Conservation (phyloP, 2,888 invertebrate species). For the Ferrisia virgata region DNA sequence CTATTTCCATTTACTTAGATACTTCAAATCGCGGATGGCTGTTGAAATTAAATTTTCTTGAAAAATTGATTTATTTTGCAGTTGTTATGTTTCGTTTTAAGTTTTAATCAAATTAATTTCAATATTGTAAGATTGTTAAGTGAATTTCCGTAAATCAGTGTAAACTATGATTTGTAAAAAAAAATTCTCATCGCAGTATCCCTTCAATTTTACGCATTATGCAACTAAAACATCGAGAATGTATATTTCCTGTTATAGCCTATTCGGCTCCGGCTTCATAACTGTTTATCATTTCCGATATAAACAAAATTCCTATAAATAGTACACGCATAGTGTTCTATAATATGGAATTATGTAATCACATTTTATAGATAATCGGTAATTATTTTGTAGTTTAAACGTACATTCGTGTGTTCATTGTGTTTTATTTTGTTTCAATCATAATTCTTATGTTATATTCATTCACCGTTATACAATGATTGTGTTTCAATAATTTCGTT, state of each 20-base stretch:
- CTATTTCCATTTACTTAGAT: no score
- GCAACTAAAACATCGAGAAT: neutral
- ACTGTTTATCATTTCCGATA: conserved; percentile 5
- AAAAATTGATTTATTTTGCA: no score
- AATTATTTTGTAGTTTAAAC: neutral
- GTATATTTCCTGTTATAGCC: neutral
- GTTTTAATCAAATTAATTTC: no score
- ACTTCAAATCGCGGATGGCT: no score
- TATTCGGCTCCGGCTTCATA: neutral
- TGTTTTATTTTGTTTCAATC: neutral
- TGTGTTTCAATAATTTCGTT: neutral
- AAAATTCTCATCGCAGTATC: no score
- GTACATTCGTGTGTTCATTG: neutral
- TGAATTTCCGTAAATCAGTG: no score
- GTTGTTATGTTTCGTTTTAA: no score
- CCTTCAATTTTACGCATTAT: neutral
- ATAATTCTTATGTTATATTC: neutral
- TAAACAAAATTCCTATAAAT: neutral
- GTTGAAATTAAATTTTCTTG: no score
- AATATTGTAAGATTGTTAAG: no score
- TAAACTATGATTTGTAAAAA: no score
- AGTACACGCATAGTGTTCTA: neutral
- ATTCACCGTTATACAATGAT: neutral
- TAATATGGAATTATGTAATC: neutral
- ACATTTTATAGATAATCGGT: neutral